Percentiles rank a stretch among this genome's conserved stretches.
phyloP scores from a whole-genome alignment of 92 coral and sea anemone species.

The Metridium senile region DNA sequence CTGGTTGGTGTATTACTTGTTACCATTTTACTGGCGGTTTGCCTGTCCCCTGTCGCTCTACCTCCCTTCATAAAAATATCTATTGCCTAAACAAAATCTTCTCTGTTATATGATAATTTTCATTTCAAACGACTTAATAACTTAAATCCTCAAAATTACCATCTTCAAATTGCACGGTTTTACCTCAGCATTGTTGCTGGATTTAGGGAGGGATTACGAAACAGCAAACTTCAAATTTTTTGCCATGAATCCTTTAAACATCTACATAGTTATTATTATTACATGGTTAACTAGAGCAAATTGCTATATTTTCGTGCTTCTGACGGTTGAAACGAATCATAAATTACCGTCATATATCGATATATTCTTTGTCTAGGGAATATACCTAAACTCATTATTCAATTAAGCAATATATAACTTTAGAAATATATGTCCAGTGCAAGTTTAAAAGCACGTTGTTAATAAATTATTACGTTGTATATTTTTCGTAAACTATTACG shows the following conservation, averaged over 20 bases:
- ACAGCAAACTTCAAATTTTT: no score
- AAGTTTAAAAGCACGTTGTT: not conserved
- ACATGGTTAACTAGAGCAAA: no score
- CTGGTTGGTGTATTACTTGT: not conserved
- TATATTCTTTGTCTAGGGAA: not conserved
- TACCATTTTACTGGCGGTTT: not conserved
- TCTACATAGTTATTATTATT: no score
- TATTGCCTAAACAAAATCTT: not conserved
- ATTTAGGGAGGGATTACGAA: no score
- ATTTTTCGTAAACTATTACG: not conserved
- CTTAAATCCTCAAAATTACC: no score
- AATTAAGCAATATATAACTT: not conserved
- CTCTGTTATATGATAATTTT: no score
- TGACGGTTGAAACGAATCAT: not conserved
- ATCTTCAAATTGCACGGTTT: no score
- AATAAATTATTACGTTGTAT: not conserved
- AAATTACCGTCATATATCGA: not conserved
- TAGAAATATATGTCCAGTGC: no score
- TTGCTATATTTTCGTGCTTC: no score
- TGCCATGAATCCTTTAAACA: no score
- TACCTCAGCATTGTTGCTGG: no score
- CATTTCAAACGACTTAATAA: no score
- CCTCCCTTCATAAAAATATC: not conserved
- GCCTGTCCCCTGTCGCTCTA: not conserved
- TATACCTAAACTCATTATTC: not conserved